Conservation (phyloP, 2,888 invertebrate genomes). For the Cepaea hortensis region DNA sequence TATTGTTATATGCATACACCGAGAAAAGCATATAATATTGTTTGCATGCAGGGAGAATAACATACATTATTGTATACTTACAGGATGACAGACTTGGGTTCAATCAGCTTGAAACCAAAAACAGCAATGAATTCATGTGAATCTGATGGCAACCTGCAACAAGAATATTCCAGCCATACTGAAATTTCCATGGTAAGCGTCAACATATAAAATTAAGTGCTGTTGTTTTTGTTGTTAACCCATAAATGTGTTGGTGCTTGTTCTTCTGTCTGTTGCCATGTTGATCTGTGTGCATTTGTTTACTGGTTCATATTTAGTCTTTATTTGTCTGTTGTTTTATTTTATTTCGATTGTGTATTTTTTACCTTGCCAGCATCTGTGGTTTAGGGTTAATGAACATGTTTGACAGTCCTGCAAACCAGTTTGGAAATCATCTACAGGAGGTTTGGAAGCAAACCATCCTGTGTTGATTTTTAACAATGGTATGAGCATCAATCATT, state of each 20-base stretch:
- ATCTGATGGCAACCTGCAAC: slow-evolving; percentile 8
- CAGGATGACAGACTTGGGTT: slow-evolving; percentile 77
- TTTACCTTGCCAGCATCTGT: too few relatives aligned
- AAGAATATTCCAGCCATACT: slow-evolving; percentile 50
- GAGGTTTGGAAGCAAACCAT: too few relatives aligned
- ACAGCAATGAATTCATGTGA: not conserved
- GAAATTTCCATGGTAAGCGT: slow-evolving; percentile 52
- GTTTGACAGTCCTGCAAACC: too few relatives aligned
- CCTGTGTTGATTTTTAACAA: too few relatives aligned
- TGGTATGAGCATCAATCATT: too few relatives aligned
- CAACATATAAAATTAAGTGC: not conserved
- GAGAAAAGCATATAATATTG: not conserved
- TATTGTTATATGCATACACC: not conserved
- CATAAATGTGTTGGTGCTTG: not conserved
- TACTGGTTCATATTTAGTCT: too few relatives aligned
- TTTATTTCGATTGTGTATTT: too few relatives aligned
- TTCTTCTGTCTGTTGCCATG: not conserved
- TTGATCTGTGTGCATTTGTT: too few relatives aligned
- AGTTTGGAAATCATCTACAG: too few relatives aligned
- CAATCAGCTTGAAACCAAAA: slow-evolving; percentile 51
- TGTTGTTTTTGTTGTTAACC: not conserved
- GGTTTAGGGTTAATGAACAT: too few relatives aligned
- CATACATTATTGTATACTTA: not conserved
- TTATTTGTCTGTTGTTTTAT: too few relatives aligned
- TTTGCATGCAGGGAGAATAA: not conserved